phyloP scores from a whole-genome alignment of 2,797 vertebrate species.

The Anguilla megastoma region DNA sequence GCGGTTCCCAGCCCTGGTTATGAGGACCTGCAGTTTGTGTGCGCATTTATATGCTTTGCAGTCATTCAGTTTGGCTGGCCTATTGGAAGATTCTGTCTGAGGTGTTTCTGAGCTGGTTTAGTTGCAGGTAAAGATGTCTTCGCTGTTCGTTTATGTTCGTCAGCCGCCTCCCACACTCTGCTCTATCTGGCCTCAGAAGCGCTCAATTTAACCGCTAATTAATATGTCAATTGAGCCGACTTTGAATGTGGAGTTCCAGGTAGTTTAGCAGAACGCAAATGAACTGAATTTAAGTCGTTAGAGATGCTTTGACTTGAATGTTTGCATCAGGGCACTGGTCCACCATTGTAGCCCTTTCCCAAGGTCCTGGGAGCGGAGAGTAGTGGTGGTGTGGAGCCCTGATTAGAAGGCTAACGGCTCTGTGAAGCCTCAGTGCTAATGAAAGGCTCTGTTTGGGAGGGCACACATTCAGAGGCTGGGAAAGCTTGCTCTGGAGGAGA shows the following conservation, averaged over 20 bases:
- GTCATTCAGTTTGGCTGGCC: neutral
- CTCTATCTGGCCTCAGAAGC: neutral
- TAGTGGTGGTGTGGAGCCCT: neutral
- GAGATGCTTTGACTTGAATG: neutral
- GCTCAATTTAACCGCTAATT: neutral
- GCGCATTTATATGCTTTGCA: neutral
- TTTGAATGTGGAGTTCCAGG: neutral
- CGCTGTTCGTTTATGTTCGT: neutral
- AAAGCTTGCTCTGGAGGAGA: neutral
- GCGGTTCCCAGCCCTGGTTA: neutral
- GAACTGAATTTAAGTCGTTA: neutral
- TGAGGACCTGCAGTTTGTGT: neutral
- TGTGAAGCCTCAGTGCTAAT: neutral
- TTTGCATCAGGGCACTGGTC: neutral
- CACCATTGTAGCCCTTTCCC: neutral
- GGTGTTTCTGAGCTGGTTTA: neutral
- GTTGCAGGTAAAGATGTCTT: neutral
- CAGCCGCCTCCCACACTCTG: neutral
- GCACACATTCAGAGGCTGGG: conserved; percentile 1
- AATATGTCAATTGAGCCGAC: neutral
- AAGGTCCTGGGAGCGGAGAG: neutral
- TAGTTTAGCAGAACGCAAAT: neutral
- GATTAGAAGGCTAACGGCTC: neutral
- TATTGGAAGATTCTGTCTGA: neutral
- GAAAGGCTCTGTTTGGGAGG: neutral